Conservation (phyloP, 2,797 vertebrate genomes). For the Semotilus atromaculatus region DNA sequence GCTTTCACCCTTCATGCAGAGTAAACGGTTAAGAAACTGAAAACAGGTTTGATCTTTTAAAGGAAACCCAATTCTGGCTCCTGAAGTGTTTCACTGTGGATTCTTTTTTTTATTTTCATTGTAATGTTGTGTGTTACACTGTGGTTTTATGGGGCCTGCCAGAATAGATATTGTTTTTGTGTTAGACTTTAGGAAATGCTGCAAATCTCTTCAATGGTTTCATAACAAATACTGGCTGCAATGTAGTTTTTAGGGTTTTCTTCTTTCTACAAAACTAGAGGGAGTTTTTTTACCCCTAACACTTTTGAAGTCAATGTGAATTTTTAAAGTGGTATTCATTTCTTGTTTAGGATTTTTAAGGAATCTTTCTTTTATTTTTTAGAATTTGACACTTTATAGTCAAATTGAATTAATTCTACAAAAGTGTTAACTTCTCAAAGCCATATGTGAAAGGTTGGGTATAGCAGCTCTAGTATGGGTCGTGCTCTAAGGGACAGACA, state of each 20-base stretch:
- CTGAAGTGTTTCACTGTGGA: conserved; percentile 48
- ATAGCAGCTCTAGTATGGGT: conserved; percentile 49
- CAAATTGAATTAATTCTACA: conserved; percentile 58
- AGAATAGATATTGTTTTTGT: conserved; percentile 56
- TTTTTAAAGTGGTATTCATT: conserved; percentile 64
- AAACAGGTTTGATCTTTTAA: conserved; percentile 18
- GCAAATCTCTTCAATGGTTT: conserved; percentile 30
- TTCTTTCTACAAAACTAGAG: conserved; percentile 60
- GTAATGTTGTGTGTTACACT: conserved; percentile 45
- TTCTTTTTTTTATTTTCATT: not conserved
- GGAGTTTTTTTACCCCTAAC: conserved; percentile 69
- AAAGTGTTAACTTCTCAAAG: conserved; percentile 66
- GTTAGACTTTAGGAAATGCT: conserved; percentile 51
- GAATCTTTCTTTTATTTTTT: conserved; percentile 53
- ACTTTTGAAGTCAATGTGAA: conserved; percentile 72
- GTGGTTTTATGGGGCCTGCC: conserved; percentile 56
- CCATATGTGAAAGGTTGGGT: conserved; percentile 66
- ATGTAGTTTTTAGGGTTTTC: conserved; percentile 52
- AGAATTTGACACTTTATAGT: conserved; percentile 68
- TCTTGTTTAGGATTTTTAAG: conserved; percentile 51
- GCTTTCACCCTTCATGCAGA: conserved; percentile 23
- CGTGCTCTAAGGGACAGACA: conserved; percentile 48
- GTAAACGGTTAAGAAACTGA: conserved; percentile 8
- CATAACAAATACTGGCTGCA: conserved; percentile 49
- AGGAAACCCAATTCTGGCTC: conserved; percentile 39